A percentile compares a stretch with the other conserved stretches of the same genome.
phyloP scores from a whole-genome alignment of 2,888 invertebrate genomes.

The Podotricha telesiphe region DNA sequence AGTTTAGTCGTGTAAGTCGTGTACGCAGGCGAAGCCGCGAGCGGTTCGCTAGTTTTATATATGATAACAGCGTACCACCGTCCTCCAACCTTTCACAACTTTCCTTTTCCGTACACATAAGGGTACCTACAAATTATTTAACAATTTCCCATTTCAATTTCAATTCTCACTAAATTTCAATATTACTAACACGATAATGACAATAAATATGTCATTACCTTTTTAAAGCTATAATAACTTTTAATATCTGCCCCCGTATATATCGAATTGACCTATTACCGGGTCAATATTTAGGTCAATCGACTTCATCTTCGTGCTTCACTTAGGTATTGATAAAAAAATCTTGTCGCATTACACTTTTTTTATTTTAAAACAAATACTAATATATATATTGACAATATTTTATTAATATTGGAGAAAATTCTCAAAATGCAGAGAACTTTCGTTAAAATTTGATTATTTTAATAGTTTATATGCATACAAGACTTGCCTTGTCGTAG shows the following conservation, averaged over 20 bases:
- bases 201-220: conserved; percentile 40
- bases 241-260: conserved; percentile 37
- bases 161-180: conserved; percentile 40
- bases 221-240: conserved; percentile 37
- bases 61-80: too few relatives aligned
- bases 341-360: background rate
- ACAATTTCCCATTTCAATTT: conserved; percentile 24
- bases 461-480: too few relatives aligned
- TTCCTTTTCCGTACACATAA: too few relatives aligned
- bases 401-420: too few relatives aligned
- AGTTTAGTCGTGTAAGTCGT: too few relatives aligned
- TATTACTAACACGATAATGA: conserved; percentile 25
- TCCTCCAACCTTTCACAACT: too few relatives aligned
- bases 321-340: conserved; percentile 20
- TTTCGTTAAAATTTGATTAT: too few relatives aligned
- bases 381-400: too few relatives aligned
- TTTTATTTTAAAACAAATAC: background rate
- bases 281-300: conserved; percentile 45
- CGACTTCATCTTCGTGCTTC: conserved; percentile 31
- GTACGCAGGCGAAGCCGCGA: too few relatives aligned
- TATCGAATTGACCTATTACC: conserved; percentile 41
- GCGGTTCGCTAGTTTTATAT: too few relatives aligned
- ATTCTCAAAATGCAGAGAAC: too few relatives aligned
- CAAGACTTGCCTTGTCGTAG: too few relatives aligned
- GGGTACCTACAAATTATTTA: background rate